Evolutionary conservation across 2,888 invertebrate genomes (phyloP).

Genomic region (Parthenolecanium corni): DNA sequence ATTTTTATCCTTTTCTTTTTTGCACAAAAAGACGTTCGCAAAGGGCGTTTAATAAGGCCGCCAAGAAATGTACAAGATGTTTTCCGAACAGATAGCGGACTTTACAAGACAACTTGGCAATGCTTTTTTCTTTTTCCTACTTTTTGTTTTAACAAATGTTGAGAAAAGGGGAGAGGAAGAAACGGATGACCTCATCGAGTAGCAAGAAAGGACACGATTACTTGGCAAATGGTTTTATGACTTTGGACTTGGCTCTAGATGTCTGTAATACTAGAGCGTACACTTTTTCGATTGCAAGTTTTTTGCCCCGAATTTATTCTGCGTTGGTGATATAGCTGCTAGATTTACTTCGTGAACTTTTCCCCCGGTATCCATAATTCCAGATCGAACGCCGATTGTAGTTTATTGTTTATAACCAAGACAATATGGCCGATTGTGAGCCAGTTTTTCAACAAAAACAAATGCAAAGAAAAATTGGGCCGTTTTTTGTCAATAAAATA

Average conservation of each 20-base stretch:
- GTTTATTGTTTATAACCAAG: no score
- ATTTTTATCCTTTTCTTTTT: no score
- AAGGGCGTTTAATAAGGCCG: slow-evolving; percentile 13
- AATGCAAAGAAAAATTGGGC: neutral
- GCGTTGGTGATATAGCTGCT: neutral
- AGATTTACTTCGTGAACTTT: slow-evolving; percentile 14
- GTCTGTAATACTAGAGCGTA: neutral
- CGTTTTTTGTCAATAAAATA: no score
- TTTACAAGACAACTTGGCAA: slow-evolving; percentile 21
- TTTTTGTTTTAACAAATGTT: slow-evolving; percentile 20
- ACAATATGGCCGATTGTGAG: no score
- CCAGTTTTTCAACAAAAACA: neutral
- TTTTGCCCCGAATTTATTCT: neutral
- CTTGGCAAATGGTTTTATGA: slow-evolving; percentile 23
- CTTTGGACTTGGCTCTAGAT: slow-evolving; percentile 12
- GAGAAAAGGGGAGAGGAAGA: neutral
- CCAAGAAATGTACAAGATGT: slow-evolving; percentile 5
- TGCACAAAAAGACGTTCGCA: no score
- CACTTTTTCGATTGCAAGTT: neutral
- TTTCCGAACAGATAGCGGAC: neutral
- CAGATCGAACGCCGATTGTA: neutral
- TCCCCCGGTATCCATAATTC: slow-evolving; percentile 15
- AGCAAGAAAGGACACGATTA: slow-evolving; percentile 8
- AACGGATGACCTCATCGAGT: slow-evolving; percentile 20
- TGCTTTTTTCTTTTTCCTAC: neutral